Evolutionary conservation across 2,888 invertebrate genomes (phyloP), one percentile per base, ranked within the genome.

Genomic region (Idaea aversata): DNA sequence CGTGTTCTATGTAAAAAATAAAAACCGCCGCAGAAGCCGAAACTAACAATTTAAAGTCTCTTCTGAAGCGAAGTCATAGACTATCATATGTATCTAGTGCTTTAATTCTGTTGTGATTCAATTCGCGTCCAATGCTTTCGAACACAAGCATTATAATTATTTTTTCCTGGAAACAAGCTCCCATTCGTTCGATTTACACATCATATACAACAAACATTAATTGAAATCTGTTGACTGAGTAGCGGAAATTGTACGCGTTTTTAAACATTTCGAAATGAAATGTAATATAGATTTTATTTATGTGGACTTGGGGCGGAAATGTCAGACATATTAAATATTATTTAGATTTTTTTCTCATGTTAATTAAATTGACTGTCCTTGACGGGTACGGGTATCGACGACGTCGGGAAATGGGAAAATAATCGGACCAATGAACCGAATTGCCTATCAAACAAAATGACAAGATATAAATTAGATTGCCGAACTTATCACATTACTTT

Each of bases 301-400:
- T 47, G 47, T 4, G 47, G 0, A 47, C 47, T 47, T 47, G 47
- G 47, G 47, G 13, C 47, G 47, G 47, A 47, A 47, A 47, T 47
- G 47, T 47, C 47, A 47, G 13, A 47, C 1, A 25, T 25, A 25
- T 25, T 25, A 25, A 3, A 25, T 25, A 25, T 25, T 47, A 47
- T 47, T 47, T 47, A 47, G 47, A 47, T 47, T 47, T 47, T 38
- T 47, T 47, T 47, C 47, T 47, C 47, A 47, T 47, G 47, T 47
- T 47, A 47, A 47, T 47, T 47, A 47, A 5, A 47, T 47, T 47
- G 47, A 47, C 47, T 47, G 47, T 10, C 47, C 47, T 47, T 47
- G 47, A 47, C 47, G 47, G 47, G 47, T 47, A 5, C 47, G 47
- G 47, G 7, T 13, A 47, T 47, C 47, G 25, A 25, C 25, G 25